Base-by-base conservation (phyloP, 1,140 invertebrate species). In the Drosophila quadrilineata region DNA sequence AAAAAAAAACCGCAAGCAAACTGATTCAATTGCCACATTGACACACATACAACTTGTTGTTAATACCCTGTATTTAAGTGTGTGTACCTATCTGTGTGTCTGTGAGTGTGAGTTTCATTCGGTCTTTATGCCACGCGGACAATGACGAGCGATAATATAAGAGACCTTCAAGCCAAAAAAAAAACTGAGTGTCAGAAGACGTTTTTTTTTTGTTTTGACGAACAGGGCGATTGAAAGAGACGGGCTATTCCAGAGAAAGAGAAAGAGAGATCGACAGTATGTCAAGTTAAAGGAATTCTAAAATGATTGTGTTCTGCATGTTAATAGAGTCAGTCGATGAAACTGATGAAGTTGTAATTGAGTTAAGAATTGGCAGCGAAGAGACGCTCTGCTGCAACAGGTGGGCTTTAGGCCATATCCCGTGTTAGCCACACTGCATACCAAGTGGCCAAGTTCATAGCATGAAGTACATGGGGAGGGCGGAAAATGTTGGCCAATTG, bases 1-100 rank as follows among this genome's bases (percentile, higher is more conserved):
- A n/a, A n/a, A n/a, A n/a, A n/a, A n/a, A n/a, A n/a, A n/a, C n/a
- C n/a, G n/a, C n/a, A 82, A 68, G 77, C 76, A 71, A 82, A 65
- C 35, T 50, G 53, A 82, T 77, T 82, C 76, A 82, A 82, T 82
- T 82, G 72, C 77, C 77, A 82, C 76, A 82, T 76, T 82, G 77
- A 82, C 76, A 82, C 63, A 82, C 56, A 80, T 69, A 79, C 38
- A 45, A 60, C 58, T 49, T 52, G 56, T 49, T 50, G 17, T 35
- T 50, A 50, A 26, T 62, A 43, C 22, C 38, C 26, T 53, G 31
- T 36, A 52, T 46, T 54, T 10, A n/a, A n/a, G n/a, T n/a, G n/a
- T n/a, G n/a, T n/a, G n/a, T n/a, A n/a, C n/a, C n/a, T n/a, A n/a
- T n/a, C n/a, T n/a, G n/a, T n/a, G n/a, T n/a, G n/a, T n/a, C n/a